Evolutionary conservation across 1,140 invertebrate species (phyloP).

Genomic region (Laupala kohalensis): DNA sequence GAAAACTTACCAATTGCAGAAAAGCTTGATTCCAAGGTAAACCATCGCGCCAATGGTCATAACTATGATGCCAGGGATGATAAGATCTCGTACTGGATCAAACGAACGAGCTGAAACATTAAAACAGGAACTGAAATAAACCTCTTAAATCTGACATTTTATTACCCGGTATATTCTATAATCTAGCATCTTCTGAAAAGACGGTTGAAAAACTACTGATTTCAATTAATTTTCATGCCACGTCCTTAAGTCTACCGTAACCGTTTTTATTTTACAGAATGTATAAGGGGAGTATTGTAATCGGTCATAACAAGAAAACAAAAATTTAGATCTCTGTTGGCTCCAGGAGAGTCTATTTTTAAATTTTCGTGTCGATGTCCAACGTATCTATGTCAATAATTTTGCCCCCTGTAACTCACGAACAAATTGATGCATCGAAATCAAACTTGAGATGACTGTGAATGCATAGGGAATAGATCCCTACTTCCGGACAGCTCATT

Average conservation of each 20-base stretch:
- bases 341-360: too few relatives aligned
- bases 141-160: background rate
- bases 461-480: too few relatives aligned
- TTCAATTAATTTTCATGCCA: too few relatives aligned
- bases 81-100: constrained; percentile 13
- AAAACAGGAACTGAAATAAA: background rate
- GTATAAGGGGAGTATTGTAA: too few relatives aligned
- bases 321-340: background rate
- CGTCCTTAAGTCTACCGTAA: too few relatives aligned
- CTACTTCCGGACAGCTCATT: too few relatives aligned
- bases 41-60: constrained; percentile 15
- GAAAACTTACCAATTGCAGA: constrained; percentile 16
- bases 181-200: background rate
- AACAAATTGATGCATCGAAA: too few relatives aligned
- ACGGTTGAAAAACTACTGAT: background rate
- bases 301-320: background rate
- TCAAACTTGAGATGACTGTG: too few relatives aligned
- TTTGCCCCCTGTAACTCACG: too few relatives aligned
- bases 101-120: constrained; percentile 3
- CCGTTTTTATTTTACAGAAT: background rate
- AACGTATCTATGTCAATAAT: too few relatives aligned
- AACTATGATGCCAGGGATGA: constrained; percentile 12
- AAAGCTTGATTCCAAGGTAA: constrained; percentile 15
- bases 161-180: background rate
- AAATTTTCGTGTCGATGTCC: too few relatives aligned